Evolutionary conservation across 2,113 vertebrate genomes (phyloP), one percentile per base, ranked within the genome.

Genomic region (Gila orcuttii): DNA sequence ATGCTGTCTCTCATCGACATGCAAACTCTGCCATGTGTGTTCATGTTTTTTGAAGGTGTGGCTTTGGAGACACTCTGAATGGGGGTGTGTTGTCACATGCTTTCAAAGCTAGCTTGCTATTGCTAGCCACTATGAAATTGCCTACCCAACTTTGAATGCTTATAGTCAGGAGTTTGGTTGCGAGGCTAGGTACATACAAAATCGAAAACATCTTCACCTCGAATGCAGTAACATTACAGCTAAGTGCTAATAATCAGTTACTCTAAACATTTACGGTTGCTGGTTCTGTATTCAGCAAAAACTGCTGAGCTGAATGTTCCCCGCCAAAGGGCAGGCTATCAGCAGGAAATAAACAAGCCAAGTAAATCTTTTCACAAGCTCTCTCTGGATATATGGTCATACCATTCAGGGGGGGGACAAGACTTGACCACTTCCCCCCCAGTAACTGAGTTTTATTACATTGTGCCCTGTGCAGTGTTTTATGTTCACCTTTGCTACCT

Each of bases 341-440:
- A 82, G 79, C 79, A 68, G 79, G 79, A 82, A 52, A 31, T 33
- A 68, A 69, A 52, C 42, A 82, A 52, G 45, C 42, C 42, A 68
- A 31, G 25, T 50, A 69, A 15, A 82, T n/a, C 79, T 82, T 82
- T 82, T 82, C 62, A 68, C 62, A 82, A 36, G 81, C 50, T 8
- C 68, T 83, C 8, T 73, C 31, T 71, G 3, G n/a, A 69, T 50
- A 10, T 69, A 69, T 69, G 62, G 62, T 69, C 47, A 13, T 52
- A 52, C 19, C 5, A 0, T 71, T 73, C 50, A 42, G 66, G 59
- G 50, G 50, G 10, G 17, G 19, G 47, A 83, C 81, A 69, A 57
- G 66, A 55, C 50, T 69, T 73, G 68, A 57, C 64, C 47, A 55
- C 68, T 73, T 69, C 79, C 47, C 31, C 31, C 47, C 33, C 5